Conservation (phyloP, 2,888 invertebrate genomes). For the Crioceris asparagi region DNA sequence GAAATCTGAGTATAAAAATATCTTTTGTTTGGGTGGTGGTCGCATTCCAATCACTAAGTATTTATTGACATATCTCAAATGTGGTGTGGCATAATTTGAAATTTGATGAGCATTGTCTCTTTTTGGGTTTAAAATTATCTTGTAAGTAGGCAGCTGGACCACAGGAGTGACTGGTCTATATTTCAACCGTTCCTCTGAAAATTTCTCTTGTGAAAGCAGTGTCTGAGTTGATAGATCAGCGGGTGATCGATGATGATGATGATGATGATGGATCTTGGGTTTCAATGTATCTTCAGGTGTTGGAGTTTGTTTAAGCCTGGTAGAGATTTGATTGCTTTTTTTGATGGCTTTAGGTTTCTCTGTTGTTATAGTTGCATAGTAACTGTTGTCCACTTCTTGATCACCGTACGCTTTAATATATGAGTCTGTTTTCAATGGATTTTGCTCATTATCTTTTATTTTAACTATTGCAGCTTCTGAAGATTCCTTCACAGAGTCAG, state of each 20-base stretch:
- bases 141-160: too few species aligned
- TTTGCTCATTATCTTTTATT: neutral
- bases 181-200: too few species aligned
- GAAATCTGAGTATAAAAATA: slow-evolving; percentile 27
- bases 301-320: slow-evolving; percentile 8
- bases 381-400: slow-evolving; percentile 9
- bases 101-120: slow-evolving; percentile 13
- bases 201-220: too few species aligned
- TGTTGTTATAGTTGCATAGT: slow-evolving; percentile 4
- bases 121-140: slow-evolving; percentile 23
- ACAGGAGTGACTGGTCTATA: too few species aligned
- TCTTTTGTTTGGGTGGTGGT: slow-evolving; percentile 30
- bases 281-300: slow-evolving; percentile 16
- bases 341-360: neutral
- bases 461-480: slow-evolving; percentile 5
- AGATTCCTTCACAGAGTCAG: slow-evolving; percentile 10
- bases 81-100: too few species aligned
- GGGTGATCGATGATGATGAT: too few species aligned
- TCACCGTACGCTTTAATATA: slow-evolving; percentile 13
- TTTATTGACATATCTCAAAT: too few species aligned
- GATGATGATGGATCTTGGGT: slow-evolving; percentile 7
- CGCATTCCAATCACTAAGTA: slow-evolving; percentile 33
- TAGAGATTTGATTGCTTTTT: too few species aligned
- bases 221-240: too few species aligned
- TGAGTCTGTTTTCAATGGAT: slow-evolving; percentile 6